A percentile compares a stretch with the other conserved stretches of the same genome.
Evolutionary conservation across 2,113 vertebrate species (phyloP).

Genomic region (Ochotona curzoniae): DNA sequence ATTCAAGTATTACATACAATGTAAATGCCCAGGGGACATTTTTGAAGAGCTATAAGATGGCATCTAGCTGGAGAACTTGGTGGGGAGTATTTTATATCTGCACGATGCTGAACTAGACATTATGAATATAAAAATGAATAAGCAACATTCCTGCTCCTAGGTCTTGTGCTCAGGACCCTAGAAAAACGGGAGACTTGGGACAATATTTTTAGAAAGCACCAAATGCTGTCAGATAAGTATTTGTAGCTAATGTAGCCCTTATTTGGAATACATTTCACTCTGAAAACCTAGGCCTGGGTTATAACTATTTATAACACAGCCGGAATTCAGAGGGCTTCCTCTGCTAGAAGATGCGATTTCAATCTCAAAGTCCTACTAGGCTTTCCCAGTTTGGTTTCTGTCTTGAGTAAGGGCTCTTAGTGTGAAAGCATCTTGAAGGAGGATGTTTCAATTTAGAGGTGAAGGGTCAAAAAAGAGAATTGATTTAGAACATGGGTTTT

Average conservation of each 20-base stretch:
- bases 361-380: not conserved
- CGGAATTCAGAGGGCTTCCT: slow-evolving; percentile 65
- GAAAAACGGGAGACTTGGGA: not conserved
- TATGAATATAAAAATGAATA: not conserved
- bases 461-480: not conserved
- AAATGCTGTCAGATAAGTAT: not conserved
- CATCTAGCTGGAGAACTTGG: not conserved
- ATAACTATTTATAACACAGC: slow-evolving; percentile 35
- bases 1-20: slow-evolving; percentile 27
- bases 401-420: slow-evolving; percentile 31
- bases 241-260: slow-evolving; percentile 1
- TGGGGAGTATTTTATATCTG: not conserved
- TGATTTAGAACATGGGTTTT: not conserved
- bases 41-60: not conserved
- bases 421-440: not conserved
- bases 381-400: not conserved
- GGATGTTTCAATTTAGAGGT: not conserved
- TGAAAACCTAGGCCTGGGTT: slow-evolving; percentile 40
- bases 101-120: not conserved
- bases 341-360: slow-evolving; percentile 9
- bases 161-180: not conserved
- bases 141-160: not conserved
- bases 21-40: not conserved
- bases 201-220: slow-evolving; percentile 34
- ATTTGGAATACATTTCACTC: slow-evolving; percentile 39